Evolutionary conservation across 2,113 vertebrate species (phyloP).

Genomic region (Gymnarchus niloticus): DNA sequence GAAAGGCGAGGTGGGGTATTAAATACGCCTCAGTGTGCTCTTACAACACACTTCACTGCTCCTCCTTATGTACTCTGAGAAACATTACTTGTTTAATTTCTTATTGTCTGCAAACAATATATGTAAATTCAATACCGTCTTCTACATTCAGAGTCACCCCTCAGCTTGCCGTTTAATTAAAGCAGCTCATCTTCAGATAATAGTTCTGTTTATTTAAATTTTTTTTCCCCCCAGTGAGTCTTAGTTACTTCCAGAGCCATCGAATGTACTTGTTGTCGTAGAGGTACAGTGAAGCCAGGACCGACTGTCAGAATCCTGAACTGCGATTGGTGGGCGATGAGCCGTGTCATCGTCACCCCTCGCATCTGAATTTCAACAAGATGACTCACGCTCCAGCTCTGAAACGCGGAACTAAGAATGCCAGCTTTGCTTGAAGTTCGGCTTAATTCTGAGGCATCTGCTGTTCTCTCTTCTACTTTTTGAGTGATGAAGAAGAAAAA

Average conservation of each 20-base stretch:
- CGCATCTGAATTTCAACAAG: background rate
- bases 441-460: slow-evolving; percentile 5
- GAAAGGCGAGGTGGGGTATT: background rate
- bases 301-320: background rate
- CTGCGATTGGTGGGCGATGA: background rate
- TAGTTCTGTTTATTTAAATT: background rate
- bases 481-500: background rate
- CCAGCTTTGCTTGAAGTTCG: background rate
- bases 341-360: background rate
- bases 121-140: slow-evolving; percentile 9
- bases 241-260: background rate
- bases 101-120: slow-evolving; percentile 4
- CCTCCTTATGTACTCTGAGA: background rate
- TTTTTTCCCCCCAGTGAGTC: background rate
- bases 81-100: background rate
- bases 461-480: no score
- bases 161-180: background rate
- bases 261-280: background rate
- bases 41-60: background rate
- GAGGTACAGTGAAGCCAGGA: background rate
- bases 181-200: background rate
- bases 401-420: background rate
- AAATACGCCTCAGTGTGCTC: background rate
- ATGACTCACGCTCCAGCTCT: background rate
- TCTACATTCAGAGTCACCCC: background rate